Percentiles rank a stretch among this genome's conserved stretches.
Conservation (phyloP, 1,140 invertebrate species). For the Paracyclopina nana region DNA sequence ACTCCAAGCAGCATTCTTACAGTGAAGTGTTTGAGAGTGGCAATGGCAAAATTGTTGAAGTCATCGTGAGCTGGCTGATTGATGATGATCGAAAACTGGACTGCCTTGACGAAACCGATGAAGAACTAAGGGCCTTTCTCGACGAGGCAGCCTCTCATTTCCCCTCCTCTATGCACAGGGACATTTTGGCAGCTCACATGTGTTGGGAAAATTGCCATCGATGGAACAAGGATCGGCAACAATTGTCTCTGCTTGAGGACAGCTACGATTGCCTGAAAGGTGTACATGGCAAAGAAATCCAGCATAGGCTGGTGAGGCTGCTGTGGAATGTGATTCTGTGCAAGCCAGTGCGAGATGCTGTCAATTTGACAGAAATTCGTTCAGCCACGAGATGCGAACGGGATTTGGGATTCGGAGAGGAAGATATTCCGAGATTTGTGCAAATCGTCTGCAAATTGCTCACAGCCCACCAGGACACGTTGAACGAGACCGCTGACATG, state of each 20-base stretch:
- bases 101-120: background rate
- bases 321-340: background rate
- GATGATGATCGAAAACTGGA: background rate
- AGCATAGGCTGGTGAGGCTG: too few species aligned
- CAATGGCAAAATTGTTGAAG: background rate
- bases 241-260: background rate
- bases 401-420: background rate
- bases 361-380: conserved; percentile 1
- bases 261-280: background rate
- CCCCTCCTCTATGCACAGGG: background rate
- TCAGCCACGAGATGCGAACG: background rate
- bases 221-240: background rate
- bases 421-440: background rate
- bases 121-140: background rate
- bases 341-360: background rate
- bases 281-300: too few species aligned
- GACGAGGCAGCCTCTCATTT: background rate
- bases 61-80: background rate
- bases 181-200: background rate
- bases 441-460: background rate
- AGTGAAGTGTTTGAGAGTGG: background rate
- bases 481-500: background rate
- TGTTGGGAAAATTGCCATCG: background rate
- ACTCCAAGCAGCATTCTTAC: too few species aligned
- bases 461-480: background rate